Evolutionary conservation across 2,888 invertebrate genomes (phyloP).

Genomic region (Melinaea marsaeus): DNA sequence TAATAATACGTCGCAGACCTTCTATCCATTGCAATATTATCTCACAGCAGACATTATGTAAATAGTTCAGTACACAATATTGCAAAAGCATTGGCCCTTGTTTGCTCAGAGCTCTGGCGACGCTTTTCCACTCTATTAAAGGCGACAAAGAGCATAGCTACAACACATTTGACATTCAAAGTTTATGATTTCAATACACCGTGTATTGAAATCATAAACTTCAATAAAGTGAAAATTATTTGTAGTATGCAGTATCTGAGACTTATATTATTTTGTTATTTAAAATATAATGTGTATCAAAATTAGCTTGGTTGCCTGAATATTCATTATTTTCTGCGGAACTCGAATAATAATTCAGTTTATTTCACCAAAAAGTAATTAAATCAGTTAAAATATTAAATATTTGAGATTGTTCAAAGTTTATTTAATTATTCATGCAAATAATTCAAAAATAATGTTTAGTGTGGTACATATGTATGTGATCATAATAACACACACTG

Average conservation of each 20-base stretch:
- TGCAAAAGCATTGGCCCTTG: conserved; percentile 22
- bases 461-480: background rate
- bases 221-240: conserved; percentile 12
- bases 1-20: background rate
- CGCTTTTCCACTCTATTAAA: conserved; percentile 29
- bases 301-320: too few relatives aligned
- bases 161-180: conserved; percentile 31
- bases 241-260: too few relatives aligned
- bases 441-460: background rate
- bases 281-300: too few relatives aligned
- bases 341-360: too few relatives aligned
- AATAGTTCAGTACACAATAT: conserved; percentile 22
- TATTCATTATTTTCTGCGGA: too few relatives aligned
- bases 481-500: background rate
- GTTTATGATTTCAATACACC: conserved; percentile 19
- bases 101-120: conserved; percentile 22
- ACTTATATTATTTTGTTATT: background rate
- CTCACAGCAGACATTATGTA: conserved; percentile 23
- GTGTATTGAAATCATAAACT: too few relatives aligned
- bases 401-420: too few relatives aligned
- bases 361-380: too few relatives aligned
- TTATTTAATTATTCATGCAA: too few relatives aligned
- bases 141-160: conserved; percentile 25
- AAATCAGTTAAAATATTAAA: too few relatives aligned
- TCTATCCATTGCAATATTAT: conserved; percentile 10